Evolutionary conservation across 2,797 vertebrate species (phyloP).

Genomic region (Epinephelus awoara): DNA sequence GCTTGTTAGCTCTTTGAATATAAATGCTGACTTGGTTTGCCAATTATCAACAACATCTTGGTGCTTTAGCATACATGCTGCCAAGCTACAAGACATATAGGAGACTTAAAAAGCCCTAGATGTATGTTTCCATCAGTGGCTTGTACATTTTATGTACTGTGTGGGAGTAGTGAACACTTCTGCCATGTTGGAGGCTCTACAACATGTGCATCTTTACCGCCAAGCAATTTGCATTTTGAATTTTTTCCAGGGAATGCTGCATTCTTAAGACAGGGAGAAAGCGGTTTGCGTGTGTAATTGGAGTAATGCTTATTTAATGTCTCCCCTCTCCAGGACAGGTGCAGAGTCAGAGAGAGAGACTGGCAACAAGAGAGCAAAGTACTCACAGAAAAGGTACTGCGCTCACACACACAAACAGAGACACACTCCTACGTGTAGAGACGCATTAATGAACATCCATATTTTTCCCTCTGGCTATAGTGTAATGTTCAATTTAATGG

Average conservation of each 20-base stretch:
- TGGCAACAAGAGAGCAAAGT: conserved; percentile 57
- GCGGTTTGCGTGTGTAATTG: conserved; percentile 51
- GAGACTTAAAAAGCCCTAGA: background rate
- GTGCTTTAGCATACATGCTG: conserved; percentile 17
- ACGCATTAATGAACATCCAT: conserved; percentile 67
- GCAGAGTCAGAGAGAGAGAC: conserved; percentile 50
- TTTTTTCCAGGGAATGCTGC: conserved; percentile 33
- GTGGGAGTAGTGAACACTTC: conserved; percentile 43
- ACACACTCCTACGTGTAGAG: conserved; percentile 44
- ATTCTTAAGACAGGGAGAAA: conserved; percentile 35
- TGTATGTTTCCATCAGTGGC: conserved; percentile 19
- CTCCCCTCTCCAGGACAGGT: conserved; percentile 67
- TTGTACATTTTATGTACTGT: conserved; percentile 21
- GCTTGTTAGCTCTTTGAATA: conserved; percentile 38
- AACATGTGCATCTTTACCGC: conserved; percentile 14
- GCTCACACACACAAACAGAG: conserved; percentile 40
- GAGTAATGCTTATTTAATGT: conserved; percentile 62
- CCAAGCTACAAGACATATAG: conserved; percentile 1
- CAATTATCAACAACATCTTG: conserved; percentile 35
- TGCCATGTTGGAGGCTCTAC: conserved; percentile 11
- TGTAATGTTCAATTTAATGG: conserved; percentile 80
- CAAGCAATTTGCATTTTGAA: conserved; percentile 57
- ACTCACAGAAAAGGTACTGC: conserved; percentile 60
- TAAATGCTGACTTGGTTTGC: conserved; percentile 27
- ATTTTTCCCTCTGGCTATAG: conserved; percentile 68